Conservation (phyloP, 2,888 invertebrate species). For the Spilarctia lutea region DNA sequence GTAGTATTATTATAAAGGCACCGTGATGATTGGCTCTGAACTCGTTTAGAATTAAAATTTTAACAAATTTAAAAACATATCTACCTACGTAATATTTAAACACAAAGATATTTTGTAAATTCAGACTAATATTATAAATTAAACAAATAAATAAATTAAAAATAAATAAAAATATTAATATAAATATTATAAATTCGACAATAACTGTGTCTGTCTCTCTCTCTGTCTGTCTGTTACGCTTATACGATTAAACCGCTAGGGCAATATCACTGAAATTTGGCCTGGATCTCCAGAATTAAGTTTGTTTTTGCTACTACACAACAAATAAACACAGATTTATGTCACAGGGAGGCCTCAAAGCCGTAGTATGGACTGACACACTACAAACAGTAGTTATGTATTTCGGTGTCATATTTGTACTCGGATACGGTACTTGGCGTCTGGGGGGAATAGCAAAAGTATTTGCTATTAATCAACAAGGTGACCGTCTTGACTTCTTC, state of each 20-base stretch:
- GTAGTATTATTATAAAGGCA: slow-evolving; percentile 23
- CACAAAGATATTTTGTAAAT: too few species aligned
- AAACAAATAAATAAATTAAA: too few species aligned
- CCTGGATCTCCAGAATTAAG: too few species aligned
- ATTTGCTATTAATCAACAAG: slow-evolving; percentile 86
- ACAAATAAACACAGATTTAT: not conserved
- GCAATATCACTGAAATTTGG: too few species aligned
- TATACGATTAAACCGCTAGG: too few species aligned
- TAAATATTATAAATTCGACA: too few species aligned
- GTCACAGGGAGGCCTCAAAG: slow-evolving; percentile 91
- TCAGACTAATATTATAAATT: too few species aligned
- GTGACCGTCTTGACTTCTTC: slow-evolving; percentile 90
- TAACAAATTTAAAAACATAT: too few species aligned
- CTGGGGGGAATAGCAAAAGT: slow-evolving; percentile 89
- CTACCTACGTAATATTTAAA: too few species aligned
- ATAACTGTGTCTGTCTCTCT: too few species aligned
- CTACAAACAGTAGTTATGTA: slow-evolving; percentile 92
- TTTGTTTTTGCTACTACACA: not conserved
- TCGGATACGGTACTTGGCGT: slow-evolving; percentile 88
- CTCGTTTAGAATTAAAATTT: not conserved
- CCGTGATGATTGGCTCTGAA: slow-evolving; percentile 14
- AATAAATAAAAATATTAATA: too few species aligned
- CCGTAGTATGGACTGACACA: slow-evolving; percentile 94
- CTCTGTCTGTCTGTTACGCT: too few species aligned
- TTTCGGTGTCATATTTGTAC: slow-evolving; percentile 89